These are phyloP conservation scores for Diploscapter pachys DNA, from an alignment of 1,140 invertebrate species.

Conservation along the genomic window DNA sequence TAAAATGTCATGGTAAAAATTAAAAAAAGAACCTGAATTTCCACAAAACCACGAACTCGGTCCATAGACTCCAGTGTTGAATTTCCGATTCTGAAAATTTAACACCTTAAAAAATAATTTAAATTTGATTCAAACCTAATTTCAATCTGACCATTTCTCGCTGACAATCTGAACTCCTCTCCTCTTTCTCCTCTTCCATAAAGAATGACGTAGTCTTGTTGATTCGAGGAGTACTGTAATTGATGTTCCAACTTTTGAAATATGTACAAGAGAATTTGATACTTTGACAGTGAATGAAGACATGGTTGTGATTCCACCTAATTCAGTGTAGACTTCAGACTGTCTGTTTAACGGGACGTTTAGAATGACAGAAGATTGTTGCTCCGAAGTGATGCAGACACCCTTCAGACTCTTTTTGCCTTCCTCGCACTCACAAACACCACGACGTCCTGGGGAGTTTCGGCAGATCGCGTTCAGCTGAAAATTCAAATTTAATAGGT, in stretches of 20 bases:
- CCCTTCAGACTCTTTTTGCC: constrained; percentile 2
- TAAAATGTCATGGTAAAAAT: no score
- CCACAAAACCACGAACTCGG: no score
- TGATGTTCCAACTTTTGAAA: not conserved
- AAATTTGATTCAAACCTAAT: no score
- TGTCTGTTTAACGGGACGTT: not conserved
- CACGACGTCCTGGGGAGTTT: constrained; percentile 16
- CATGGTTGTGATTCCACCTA: not conserved
- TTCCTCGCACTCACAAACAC: constrained; percentile 28
- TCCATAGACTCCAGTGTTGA: no score
- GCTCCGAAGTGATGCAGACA: not conserved
- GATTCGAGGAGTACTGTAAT: no score
- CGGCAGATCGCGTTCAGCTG: constrained; percentile 21
- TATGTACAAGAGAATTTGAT: not conserved
- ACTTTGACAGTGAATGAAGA: not conserved
- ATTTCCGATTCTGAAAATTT: no score
- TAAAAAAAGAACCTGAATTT: no score
- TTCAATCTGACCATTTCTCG: no score
- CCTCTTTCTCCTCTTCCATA: no score
- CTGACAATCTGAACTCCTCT: no score
- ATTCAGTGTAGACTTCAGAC: not conserved
- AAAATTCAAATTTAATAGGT: constrained; percentile 1
- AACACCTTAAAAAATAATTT: no score
- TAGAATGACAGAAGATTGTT: not conserved
- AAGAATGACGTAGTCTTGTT: no score